Base-by-base conservation (phyloP, 2,797 vertebrate genomes). In the Bovichtus diacanthus region DNA sequence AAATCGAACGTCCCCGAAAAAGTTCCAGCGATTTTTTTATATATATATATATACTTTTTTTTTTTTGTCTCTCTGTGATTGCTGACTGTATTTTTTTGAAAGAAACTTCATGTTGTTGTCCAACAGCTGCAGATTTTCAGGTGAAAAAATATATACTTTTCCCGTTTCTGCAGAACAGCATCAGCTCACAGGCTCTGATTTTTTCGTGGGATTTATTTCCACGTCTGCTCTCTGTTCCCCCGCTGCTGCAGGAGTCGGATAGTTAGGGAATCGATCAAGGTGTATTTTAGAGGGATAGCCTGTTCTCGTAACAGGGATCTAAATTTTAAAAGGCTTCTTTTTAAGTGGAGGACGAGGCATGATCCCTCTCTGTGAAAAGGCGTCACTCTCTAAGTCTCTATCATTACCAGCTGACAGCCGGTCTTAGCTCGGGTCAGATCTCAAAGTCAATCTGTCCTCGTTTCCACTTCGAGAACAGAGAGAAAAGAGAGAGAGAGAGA, bases 281-380 rank as follows among this genome's bases (percentile, higher is more conserved):
- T 84, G 87, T 84, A 56, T 90, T 84, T 90, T 76, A 74, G 84
- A 87, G 73, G 82, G 67, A 85, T 62, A 84, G 76, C 55, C 76
- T 74, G 78, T 77, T 86, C 88, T 86, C 88, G 87, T 83, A 70
- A 73, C 83, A 72, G 85, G 88, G 88, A 90, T 89, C 87, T 88
- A 85, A 76, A 85, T 87, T 87, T 91, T 88, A 89, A 91, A 90
- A 89, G 84, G 88, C 74, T 85, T 80, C 88, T 86, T 88, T 88
- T 91, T 87, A 86, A 90, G 85, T 80, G 82, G 72, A 82, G 78
- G 76, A 84, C 74, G 71, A 82, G 70, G 63, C 70, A n/a, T 90
- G 88, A 91, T 89, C 86, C 85, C 74, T 74, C 54, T 80, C 87
- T 87, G 85, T 86, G 88, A 88, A 85, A 71, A 88, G 69, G 87